These are phyloP conservation scores for Vireo altiloquus DNA, from an alignment of 2,113 vertebrate genomes.

Conservation along the genomic window DNA sequence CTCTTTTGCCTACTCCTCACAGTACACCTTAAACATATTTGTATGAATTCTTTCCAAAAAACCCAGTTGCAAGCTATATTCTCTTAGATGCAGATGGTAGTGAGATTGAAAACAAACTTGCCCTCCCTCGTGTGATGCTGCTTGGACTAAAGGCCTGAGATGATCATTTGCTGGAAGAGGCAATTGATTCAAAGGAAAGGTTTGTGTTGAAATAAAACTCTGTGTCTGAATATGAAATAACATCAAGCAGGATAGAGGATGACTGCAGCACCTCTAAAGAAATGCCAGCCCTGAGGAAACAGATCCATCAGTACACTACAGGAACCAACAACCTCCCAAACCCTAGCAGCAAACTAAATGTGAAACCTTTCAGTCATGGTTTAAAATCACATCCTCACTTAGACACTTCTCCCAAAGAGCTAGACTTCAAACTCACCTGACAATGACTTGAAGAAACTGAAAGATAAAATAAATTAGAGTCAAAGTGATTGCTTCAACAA, in stretches of 20 bases:
- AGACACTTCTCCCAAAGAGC: not conserved
- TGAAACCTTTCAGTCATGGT: not conserved
- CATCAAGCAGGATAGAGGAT: not conserved
- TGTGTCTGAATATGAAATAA: constrained; percentile 10
- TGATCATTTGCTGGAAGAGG: not conserved
- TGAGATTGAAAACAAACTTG: not conserved
- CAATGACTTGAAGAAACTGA: not conserved
- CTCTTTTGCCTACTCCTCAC: not conserved
- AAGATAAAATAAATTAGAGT: not conserved
- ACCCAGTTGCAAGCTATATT: not conserved
- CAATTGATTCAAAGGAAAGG: not conserved
- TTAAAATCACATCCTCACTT: not conserved
- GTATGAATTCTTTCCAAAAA: not conserved
- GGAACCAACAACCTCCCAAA: not conserved
- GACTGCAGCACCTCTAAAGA: constrained; percentile 15
- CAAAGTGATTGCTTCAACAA: not conserved
- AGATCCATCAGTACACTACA: not conserved
- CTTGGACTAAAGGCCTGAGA: not conserved
- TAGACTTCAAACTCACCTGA: not conserved
- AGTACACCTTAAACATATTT: not conserved
- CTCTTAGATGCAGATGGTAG: not conserved
- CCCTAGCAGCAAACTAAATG: not conserved
- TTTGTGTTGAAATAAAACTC: not conserved
- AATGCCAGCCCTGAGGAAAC: not conserved
- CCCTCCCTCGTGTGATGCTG: not conserved